Evolutionary conservation across 1,140 invertebrate genomes (phyloP).

Genomic region (Drosophila arawakana): DNA sequence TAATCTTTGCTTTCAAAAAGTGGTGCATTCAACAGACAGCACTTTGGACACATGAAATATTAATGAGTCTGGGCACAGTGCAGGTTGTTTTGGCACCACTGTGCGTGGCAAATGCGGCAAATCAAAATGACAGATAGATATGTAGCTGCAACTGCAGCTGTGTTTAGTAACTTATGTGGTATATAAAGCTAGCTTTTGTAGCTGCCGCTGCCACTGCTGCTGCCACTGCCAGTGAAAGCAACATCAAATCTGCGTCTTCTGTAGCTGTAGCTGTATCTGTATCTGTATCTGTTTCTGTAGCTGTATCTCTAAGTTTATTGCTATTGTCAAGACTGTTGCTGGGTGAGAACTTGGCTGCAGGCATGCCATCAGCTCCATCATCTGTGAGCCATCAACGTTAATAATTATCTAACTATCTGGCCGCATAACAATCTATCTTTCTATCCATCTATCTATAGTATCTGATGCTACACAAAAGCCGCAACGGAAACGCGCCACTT

Average conservation of each 20-base stretch:
- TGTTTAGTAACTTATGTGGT: slow-evolving; percentile 11
- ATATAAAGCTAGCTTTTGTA: slow-evolving; percentile 16
- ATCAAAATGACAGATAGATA: slow-evolving; percentile 75
- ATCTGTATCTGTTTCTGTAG: slow-evolving; percentile 18
- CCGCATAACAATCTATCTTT: slow-evolving; percentile 39
- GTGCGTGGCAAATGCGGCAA: slow-evolving; percentile 61
- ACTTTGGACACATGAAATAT: too few species aligned
- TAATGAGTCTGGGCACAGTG: not conserved
- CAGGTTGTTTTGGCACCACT: slow-evolving; percentile 35
- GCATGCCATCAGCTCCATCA: slow-evolving; percentile 38
- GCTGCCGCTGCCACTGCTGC: slow-evolving; percentile 38
- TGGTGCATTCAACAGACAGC: too few species aligned
- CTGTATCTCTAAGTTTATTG: slow-evolving; percentile 8
- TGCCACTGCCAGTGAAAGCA: slow-evolving; percentile 44
- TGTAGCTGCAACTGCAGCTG: slow-evolving; percentile 33
- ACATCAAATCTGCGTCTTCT: slow-evolving; percentile 36
- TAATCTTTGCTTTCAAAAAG: too few species aligned
- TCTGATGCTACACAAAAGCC: slow-evolving; percentile 25
- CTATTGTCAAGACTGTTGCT: slow-evolving; percentile 10
- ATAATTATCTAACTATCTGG: slow-evolving; percentile 65
- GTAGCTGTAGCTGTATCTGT: slow-evolving; percentile 21
- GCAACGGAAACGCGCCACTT: slow-evolving; percentile 52
- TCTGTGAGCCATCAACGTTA: slow-evolving; percentile 42
- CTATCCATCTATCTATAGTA: slow-evolving; percentile 40
- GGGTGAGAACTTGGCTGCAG: slow-evolving; percentile 35